Percentiles rank a stretch among this genome's conserved stretches.
These are phyloP conservation scores for Bubo scandiacus DNA, from an alignment of 2,113 vertebrate genomes.

Conservation along the genomic window DNA sequence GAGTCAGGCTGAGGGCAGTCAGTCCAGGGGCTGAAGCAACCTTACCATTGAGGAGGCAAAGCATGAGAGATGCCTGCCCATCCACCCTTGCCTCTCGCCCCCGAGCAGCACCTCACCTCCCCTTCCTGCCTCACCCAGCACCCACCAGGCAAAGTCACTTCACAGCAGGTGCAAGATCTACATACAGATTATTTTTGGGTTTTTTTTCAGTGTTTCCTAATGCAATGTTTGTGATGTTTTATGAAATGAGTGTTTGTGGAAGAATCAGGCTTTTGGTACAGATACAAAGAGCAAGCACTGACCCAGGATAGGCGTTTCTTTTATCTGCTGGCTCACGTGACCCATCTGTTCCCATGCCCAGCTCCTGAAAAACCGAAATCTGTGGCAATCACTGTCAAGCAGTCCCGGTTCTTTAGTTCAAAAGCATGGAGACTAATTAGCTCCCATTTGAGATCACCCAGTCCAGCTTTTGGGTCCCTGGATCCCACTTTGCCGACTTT, in stretches of 20 bases:
- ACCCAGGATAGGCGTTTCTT: background rate
- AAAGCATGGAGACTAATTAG: background rate
- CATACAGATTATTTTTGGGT: background rate
- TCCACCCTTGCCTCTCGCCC: background rate
- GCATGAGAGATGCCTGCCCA: rapidly evolving
- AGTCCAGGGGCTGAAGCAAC: background rate
- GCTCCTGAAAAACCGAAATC: background rate
- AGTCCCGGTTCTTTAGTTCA: background rate
- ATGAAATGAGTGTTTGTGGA: constrained; percentile 9
- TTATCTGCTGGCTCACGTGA: background rate
- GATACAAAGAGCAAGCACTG: constrained; percentile 15
- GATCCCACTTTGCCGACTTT: background rate
- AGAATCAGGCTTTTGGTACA: background rate
- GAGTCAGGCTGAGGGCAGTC: background rate
- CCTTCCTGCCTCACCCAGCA: background rate
- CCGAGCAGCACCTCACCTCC: background rate
- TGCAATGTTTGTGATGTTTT: background rate
- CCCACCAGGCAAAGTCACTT: background rate
- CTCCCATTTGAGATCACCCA: background rate
- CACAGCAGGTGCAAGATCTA: background rate
- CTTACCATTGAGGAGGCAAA: background rate
- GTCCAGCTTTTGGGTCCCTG: background rate
- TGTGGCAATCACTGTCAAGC: background rate
- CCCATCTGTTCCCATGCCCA: background rate
- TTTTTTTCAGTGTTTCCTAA: background rate